Percentiles rank a stretch among this genome's conserved stretches.
phyloP scores from a whole-genome alignment of 2,113 vertebrate species.

The Tor tambroides region DNA sequence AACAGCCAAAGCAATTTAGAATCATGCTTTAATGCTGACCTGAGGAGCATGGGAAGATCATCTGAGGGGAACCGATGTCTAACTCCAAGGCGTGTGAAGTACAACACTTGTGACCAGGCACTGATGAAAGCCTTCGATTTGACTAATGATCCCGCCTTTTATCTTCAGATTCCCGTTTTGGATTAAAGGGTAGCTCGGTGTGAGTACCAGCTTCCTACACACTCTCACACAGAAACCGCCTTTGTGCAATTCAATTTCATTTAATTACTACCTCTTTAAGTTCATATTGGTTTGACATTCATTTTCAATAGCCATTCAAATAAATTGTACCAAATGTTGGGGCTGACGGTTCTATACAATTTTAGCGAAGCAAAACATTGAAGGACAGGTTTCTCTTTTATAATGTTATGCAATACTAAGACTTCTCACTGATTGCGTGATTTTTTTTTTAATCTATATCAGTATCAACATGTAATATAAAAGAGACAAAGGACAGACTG shows the following conservation, averaged over 20 bases:
- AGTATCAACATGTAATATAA: background rate
- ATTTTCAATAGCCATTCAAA: background rate
- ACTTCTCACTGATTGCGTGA: background rate
- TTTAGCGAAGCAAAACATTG: background rate
- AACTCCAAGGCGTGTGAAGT: conserved; percentile 57
- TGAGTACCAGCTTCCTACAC: conserved; percentile 39
- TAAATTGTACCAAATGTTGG: background rate
- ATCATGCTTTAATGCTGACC: conserved; percentile 41
- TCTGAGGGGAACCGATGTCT: conserved; percentile 15
- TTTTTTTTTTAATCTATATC: background rate
- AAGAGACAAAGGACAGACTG: too few relatives aligned
- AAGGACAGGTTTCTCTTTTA: background rate
- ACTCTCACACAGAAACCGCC: conserved; percentile 23
- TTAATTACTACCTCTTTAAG: conserved; percentile 49
- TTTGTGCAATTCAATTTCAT: conserved; percentile 43
- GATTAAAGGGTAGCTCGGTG: conserved; percentile 53
- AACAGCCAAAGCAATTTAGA: background rate
- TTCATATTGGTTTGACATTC: conserved; percentile 8
- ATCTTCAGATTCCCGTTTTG: conserved; percentile 56
- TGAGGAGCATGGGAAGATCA: conserved; percentile 39
- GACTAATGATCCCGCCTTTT: conserved; percentile 59
- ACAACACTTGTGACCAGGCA: conserved; percentile 40
- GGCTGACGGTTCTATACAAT: background rate
- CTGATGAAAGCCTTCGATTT: conserved; percentile 60
- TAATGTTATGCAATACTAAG: background rate